Conservation (phyloP, 2,113 vertebrate species). For the Trematomus loennbergii region DNA sequence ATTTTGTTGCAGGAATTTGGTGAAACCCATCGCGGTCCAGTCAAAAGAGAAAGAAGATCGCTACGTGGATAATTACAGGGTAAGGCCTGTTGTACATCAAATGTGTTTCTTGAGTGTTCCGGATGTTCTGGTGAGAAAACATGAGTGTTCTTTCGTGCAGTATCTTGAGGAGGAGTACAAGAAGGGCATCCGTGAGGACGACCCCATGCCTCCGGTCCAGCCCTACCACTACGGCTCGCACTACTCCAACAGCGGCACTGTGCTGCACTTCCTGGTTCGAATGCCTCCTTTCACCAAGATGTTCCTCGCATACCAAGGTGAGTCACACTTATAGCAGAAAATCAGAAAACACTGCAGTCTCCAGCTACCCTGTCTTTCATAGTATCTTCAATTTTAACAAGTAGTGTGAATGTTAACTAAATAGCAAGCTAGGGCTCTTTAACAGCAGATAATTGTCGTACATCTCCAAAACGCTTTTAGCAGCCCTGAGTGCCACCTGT, state of each 20-base stretch:
- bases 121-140: background rate
- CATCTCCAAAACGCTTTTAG: conserved; percentile 53
- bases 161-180: conserved; percentile 97
- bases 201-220: conserved; percentile 98
- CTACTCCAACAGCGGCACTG: conserved; percentile 98
- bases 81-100: conserved; percentile 56
- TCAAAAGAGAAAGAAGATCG: conserved; percentile 99
- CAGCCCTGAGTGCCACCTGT: conserved; percentile 32
- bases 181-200: conserved; percentile 94
- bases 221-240: conserved; percentile 99
- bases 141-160: conserved; percentile 70
- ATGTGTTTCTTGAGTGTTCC: background rate
- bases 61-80: conserved; percentile 97
- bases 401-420: conserved; percentile 13
- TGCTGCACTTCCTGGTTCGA: conserved; percentile 97
- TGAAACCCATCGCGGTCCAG: conserved; percentile 97
- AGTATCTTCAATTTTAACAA: background rate
- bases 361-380: background rate
- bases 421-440: conserved; percentile 21
- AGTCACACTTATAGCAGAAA: conserved; percentile 21
- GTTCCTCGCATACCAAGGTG: conserved; percentile 99
- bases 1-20: conserved; percentile 87
- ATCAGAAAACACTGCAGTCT: background rate
- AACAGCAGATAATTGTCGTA: conserved; percentile 31
- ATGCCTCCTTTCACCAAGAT: conserved; percentile 99